Percentiles rank a stretch among this genome's conserved stretches.
phyloP scores from a whole-genome alignment of 1,140 invertebrate genomes.

The Drosophila cardini region DNA sequence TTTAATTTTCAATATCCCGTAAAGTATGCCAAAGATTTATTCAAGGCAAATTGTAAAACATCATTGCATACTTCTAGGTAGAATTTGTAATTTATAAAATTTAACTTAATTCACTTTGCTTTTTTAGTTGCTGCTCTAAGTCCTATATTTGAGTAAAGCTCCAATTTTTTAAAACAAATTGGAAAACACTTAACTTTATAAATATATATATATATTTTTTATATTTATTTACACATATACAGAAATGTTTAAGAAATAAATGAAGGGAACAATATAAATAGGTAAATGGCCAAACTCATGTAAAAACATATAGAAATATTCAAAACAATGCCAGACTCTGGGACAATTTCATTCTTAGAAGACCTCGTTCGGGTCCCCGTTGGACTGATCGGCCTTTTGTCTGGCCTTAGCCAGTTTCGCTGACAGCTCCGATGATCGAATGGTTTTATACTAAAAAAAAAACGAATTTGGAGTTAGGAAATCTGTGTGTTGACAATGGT shows the following conservation, averaged over 20 bases:
- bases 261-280: slow-evolving; percentile 62
- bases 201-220: slow-evolving; percentile 8
- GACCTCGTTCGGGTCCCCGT: slow-evolving; percentile 63
- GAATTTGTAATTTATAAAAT: too few species aligned
- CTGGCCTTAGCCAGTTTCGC: slow-evolving; percentile 88
- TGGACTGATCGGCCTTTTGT: slow-evolving; percentile 86
- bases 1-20: background rate
- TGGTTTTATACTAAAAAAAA: slow-evolving; percentile 88
- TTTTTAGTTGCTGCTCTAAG: too few species aligned
- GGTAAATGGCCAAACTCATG: slow-evolving; percentile 50
- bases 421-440: slow-evolving; percentile 88
- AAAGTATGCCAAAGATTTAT: background rate
- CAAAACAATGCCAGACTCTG: slow-evolving; percentile 1
- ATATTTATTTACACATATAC: slow-evolving; percentile 48
- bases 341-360: slow-evolving; percentile 53
- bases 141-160: too few species aligned
- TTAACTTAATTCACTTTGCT: too few species aligned
- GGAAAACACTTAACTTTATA: too few species aligned
- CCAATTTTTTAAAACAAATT: too few species aligned
- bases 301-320: slow-evolving; percentile 5
- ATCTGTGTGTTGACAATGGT: too few species aligned
- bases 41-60: too few species aligned
- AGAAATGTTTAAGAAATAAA: slow-evolving; percentile 45
- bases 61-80: too few species aligned
- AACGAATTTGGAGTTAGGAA: background rate